Percentiles rank a stretch among this genome's conserved stretches.
Evolutionary conservation across 2,888 invertebrate species (phyloP).

Genomic region (Cybosia mesomella): DNA sequence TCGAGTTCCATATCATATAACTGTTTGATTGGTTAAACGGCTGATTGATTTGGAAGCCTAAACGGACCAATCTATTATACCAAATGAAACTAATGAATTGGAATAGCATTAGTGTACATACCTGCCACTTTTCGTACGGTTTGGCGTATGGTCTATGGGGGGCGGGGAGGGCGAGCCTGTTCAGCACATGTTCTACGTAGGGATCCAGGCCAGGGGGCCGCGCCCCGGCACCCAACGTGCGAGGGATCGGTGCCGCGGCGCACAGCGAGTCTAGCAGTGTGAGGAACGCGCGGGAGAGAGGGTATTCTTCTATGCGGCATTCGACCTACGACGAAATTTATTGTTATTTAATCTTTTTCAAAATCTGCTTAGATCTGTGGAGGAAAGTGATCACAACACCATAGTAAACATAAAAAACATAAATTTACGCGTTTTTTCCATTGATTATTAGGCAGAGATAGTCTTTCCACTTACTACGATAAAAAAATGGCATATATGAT

Average conservation of each 20-base stretch:
- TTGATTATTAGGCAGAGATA: too few species aligned
- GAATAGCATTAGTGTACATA: constrained; percentile 43
- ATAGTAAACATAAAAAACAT: too few species aligned
- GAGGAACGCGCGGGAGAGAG: constrained; percentile 94
- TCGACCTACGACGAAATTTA: constrained; percentile 86
- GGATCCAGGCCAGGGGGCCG: constrained; percentile 95
- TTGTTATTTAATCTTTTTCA: too few species aligned
- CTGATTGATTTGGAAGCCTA: too few species aligned
- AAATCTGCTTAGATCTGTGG: too few species aligned
- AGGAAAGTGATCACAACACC: too few species aligned
- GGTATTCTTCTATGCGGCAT: constrained; percentile 95
- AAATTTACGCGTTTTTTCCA: too few species aligned
- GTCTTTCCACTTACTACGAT: too few species aligned
- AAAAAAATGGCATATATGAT: too few species aligned
- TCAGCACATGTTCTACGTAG: constrained; percentile 93
- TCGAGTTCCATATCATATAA: too few species aligned
- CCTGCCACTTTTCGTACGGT: constrained; percentile 91
- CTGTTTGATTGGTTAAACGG: too few species aligned
- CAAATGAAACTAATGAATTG: too few species aligned
- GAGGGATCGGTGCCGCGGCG: constrained; percentile 90
- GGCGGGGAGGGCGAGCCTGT: constrained; percentile 93
- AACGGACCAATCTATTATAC: background rate
- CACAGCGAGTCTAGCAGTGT: constrained; percentile 91
- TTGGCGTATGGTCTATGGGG: constrained; percentile 93
- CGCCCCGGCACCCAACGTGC: constrained; percentile 93